Evolutionary conservation across 2,888 invertebrate genomes (phyloP).

Genomic region (Phoenoteleia sp.): DNA sequence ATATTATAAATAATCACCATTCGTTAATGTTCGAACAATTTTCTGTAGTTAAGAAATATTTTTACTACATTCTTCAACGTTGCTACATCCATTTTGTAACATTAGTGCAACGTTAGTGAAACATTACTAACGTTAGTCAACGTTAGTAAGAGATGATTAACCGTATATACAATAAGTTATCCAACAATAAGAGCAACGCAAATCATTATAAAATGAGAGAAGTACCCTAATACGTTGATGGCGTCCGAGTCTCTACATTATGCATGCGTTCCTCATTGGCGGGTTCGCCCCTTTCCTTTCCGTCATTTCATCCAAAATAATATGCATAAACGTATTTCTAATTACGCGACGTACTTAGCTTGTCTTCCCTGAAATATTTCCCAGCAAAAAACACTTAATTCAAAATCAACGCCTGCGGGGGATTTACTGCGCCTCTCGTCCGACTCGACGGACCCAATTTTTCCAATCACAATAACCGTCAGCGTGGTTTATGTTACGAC

Average conservation of each 20-base stretch:
- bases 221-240: conserved; percentile 80
- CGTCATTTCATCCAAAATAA: conserved; percentile 76
- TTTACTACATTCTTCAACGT: too few species aligned
- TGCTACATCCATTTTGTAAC: too few species aligned
- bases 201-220: conserved; percentile 82
- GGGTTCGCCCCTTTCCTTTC: conserved; percentile 78
- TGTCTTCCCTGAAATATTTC: conserved; percentile 36
- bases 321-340: conserved; percentile 83
- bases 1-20: too few species aligned
- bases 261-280: conserved; percentile 85
- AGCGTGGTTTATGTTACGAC: conserved; percentile 60
- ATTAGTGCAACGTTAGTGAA: too few species aligned
- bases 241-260: conserved; percentile 83
- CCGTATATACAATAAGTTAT: too few species aligned
- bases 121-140: too few species aligned
- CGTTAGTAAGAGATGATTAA: too few species aligned
- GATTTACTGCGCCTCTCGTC: conserved; percentile 18
- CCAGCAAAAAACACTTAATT: conserved; percentile 30
- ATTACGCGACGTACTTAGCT: conserved; percentile 76
- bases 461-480: conserved; percentile 68
- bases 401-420: conserved; percentile 9
- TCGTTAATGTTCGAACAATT: too few species aligned
- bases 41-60: too few species aligned
- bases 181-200: too few species aligned
- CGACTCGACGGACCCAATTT: conserved; percentile 42